phyloP scores from a whole-genome alignment of 2,113 vertebrate species.

The Pelecanoides urinatrix region DNA sequence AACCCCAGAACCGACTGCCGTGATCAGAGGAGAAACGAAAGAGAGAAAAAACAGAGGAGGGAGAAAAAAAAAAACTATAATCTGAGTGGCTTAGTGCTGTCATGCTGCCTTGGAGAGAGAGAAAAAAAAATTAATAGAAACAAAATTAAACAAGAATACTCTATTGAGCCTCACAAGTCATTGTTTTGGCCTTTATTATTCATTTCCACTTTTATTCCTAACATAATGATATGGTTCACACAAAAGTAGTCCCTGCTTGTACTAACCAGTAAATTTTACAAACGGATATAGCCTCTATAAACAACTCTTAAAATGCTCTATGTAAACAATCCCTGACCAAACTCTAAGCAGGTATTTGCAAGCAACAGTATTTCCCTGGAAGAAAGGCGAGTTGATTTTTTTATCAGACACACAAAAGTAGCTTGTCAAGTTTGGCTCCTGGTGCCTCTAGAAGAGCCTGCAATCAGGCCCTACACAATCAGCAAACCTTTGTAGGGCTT shows the following conservation, averaged over 20 bases:
- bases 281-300: neutral
- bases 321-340: neutral
- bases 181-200: neutral
- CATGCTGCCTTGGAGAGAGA: constrained; percentile 68
- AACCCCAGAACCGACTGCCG: constrained; percentile 96
- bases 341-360: neutral
- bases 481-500: neutral
- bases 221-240: neutral
- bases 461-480: neutral
- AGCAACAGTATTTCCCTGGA: neutral
- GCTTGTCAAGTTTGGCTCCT: neutral
- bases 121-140: constrained; percentile 70
- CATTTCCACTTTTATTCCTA: neutral
- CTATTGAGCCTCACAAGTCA: constrained; percentile 1
- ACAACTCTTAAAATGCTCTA: neutral
- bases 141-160: constrained; percentile 69
- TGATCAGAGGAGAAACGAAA: constrained; percentile 74
- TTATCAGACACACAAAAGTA: neutral
- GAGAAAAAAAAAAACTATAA: constrained; percentile 73
- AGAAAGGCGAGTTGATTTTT: neutral
- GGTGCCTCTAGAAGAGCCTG: neutral
- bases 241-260: neutral
- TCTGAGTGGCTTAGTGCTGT: constrained; percentile 76
- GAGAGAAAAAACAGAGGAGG: constrained; percentile 57
- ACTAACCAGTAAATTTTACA: neutral